These are phyloP conservation scores for Acrossocheilus wenchowensis DNA, from an alignment of 2,797 vertebrate species.

Conservation along the genomic window DNA sequence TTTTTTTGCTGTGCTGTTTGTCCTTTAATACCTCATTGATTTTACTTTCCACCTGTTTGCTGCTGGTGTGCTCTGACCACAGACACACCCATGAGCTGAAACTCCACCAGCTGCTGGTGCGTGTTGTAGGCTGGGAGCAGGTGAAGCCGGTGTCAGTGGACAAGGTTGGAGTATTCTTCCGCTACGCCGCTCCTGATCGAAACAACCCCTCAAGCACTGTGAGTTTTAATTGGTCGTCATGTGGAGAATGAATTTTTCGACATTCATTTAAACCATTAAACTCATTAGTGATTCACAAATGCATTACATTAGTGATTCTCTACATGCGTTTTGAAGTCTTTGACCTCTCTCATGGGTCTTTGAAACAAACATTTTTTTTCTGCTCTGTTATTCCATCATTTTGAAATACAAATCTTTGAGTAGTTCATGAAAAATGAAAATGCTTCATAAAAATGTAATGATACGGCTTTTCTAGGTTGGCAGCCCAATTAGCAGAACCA, in stretches of 20 bases:
- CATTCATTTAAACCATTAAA: background rate
- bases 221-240: constrained; percentile 60
- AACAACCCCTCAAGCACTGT: constrained; percentile 91
- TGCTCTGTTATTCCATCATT: background rate
- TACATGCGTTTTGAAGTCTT: background rate
- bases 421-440: background rate
- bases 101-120: constrained; percentile 95
- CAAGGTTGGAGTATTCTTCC: constrained; percentile 96
- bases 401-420: constrained; percentile 21
- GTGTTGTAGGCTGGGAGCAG: constrained; percentile 96
- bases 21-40: background rate
- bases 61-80: constrained; percentile 30
- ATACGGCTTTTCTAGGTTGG: constrained; percentile 83
- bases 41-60: background rate
- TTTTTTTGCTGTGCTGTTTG: background rate
- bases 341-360: background rate
- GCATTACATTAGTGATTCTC: background rate
- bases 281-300: background rate
- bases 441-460: background rate
- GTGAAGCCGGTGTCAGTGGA: constrained; percentile 97
- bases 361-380: background rate
- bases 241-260: background rate
- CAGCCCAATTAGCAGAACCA: constrained; percentile 93
- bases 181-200: constrained; percentile 93
- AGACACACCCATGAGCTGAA: constrained; percentile 98